phyloP scores from a whole-genome alignment of 2,113 vertebrate genomes.

The Erinaceus europaeus region DNA sequence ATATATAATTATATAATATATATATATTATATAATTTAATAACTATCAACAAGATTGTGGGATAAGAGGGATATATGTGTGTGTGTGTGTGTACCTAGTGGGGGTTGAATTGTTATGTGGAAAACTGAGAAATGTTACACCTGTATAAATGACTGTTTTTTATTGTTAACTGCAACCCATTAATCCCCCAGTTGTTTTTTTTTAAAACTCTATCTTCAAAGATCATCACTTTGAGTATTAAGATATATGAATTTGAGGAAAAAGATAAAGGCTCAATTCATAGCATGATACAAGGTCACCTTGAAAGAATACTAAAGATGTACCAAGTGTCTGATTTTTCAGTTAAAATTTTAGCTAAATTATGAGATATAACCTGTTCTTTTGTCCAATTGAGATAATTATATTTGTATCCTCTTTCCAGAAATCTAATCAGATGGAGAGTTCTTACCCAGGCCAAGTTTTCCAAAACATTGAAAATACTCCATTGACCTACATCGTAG shows the following conservation, averaged over 20 bases:
- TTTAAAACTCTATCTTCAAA: not conserved
- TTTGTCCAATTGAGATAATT: not conserved
- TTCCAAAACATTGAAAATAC: constrained; percentile 37
- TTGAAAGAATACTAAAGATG: not conserved
- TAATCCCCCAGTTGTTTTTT: too few species aligned
- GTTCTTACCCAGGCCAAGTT: constrained; percentile 8
- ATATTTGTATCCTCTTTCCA: constrained; percentile 4
- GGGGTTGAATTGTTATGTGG: too few species aligned
- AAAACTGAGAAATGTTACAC: too few species aligned
- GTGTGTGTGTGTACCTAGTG: too few species aligned
- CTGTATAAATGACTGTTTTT: too few species aligned
- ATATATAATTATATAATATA: too few species aligned
- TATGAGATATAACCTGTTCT: constrained; percentile 10
- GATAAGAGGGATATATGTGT: too few species aligned
- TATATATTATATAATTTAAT: too few species aligned
- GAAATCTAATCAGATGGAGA: constrained; percentile 37
- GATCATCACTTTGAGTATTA: not conserved
- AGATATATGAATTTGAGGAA: not conserved
- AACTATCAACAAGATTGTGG: too few species aligned
- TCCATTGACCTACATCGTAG: constrained; percentile 23
- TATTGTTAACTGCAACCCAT: too few species aligned
- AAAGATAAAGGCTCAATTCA: not conserved
- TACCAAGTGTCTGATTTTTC: not conserved
- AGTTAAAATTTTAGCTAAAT: constrained; percentile 33
- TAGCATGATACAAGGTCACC: not conserved